Evolutionary conservation across 2,888 invertebrate species (phyloP).

Genomic region (Kryphioiulus occultus): DNA sequence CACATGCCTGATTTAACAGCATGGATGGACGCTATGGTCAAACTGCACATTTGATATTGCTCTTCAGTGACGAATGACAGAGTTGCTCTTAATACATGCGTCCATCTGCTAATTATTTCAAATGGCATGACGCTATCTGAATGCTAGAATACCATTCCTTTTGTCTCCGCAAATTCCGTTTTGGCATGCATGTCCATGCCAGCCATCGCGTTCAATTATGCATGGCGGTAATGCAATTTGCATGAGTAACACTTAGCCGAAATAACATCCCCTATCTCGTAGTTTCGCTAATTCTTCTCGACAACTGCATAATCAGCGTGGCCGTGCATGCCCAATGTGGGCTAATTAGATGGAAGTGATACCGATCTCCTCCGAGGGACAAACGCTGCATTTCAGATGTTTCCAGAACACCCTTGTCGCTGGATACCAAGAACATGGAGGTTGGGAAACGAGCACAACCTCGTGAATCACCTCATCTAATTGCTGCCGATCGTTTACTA

Average conservation of each 20-base stretch:
- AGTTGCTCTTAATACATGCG: neutral
- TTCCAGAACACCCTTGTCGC: neutral
- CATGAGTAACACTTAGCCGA: neutral
- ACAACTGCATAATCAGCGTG: neutral
- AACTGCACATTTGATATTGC: too few relatives aligned
- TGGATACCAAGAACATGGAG: too few relatives aligned
- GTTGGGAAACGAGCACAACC: too few relatives aligned
- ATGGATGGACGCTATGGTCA: too few relatives aligned
- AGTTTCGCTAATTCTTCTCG: neutral
- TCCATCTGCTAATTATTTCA: neutral
- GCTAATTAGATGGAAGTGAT: neutral
- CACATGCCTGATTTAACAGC: too few relatives aligned
- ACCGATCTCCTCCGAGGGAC: neutral
- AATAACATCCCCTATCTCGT: neutral
- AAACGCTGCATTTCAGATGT: neutral
- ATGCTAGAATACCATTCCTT: neutral
- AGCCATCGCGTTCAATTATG: neutral
- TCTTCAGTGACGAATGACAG: too few relatives aligned
- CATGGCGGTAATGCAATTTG: neutral
- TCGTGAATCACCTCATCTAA: too few relatives aligned
- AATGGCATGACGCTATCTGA: neutral
- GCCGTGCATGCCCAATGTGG: neutral
- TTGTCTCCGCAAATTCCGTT: neutral
- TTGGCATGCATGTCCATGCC: neutral
- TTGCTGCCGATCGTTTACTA: too few relatives aligned